Percentiles rank a stretch among this genome's conserved stretches.
Evolutionary conservation across 2,113 vertebrate species (phyloP).

Genomic region (Natator depressus): DNA sequence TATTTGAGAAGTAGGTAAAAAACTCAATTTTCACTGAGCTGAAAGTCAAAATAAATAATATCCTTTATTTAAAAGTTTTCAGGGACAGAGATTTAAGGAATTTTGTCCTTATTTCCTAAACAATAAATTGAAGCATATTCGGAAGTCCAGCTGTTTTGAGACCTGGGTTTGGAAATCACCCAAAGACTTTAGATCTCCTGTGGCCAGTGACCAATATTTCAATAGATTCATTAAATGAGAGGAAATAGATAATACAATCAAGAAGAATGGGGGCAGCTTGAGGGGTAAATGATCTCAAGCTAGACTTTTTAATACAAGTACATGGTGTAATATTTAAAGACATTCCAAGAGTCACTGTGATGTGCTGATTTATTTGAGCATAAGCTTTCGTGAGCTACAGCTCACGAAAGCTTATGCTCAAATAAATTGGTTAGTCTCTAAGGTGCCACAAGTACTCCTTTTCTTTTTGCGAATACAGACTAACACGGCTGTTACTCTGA

Average conservation of each 20-base stretch:
- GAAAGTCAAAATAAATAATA: neutral
- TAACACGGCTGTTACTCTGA: no score
- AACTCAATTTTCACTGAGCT: constrained; percentile 6
- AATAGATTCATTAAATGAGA: neutral
- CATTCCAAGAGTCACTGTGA: neutral
- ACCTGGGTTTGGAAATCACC: neutral
- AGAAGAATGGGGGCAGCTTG: neutral
- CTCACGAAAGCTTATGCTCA: no score
- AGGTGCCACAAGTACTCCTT: no score
- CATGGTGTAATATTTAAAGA: rapidly evolving
- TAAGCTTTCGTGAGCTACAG: no score
- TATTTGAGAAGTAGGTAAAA: neutral
- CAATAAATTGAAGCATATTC: neutral
- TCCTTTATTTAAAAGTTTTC: constrained; percentile 23
- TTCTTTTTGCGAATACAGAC: no score
- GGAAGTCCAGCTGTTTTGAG: neutral
- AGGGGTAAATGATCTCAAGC: neutral
- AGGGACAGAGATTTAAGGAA: neutral
- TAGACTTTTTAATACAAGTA: neutral
- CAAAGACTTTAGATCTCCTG: neutral
- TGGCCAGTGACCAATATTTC: neutral
- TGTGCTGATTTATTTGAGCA: no score
- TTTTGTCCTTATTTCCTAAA: constrained; percentile 1
- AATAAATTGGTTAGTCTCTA: no score
- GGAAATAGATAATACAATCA: neutral